Percentiles rank a stretch among this genome's conserved stretches.
Conservation (phyloP, 2,797 vertebrate genomes). For the Diglossa cyanea region DNA sequence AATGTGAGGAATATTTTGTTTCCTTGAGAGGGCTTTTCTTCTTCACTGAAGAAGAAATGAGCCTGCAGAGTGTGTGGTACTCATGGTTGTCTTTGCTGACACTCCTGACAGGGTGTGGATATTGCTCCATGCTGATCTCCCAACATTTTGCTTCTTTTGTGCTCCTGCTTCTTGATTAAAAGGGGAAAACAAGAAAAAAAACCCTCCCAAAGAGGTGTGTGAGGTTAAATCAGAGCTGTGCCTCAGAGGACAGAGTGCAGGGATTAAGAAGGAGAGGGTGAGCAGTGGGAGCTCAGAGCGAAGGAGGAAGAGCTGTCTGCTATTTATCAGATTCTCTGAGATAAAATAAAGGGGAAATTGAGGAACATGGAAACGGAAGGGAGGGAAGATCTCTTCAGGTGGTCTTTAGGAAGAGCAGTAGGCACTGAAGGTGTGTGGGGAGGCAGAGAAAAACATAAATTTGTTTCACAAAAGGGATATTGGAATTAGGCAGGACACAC, state of each 20-base stretch:
- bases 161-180: neutral
- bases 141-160: neutral
- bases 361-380: neutral
- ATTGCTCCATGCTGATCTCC: neutral
- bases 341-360: neutral
- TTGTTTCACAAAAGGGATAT: neutral
- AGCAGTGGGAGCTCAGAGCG: neutral
- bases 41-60: neutral
- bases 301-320: neutral
- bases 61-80: fast-evolving
- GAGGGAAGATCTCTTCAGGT: neutral
- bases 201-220: fast-evolving
- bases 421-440: neutral
- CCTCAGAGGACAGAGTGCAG: neutral
- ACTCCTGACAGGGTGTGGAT: neutral
- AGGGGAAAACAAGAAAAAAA: neutral
- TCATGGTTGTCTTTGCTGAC: neutral
- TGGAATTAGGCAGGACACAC: neutral
- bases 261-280: neutral
- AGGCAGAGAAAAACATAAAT: neutral
- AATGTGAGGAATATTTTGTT: neutral
- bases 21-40: neutral
- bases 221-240: neutral
- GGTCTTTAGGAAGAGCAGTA: neutral
- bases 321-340: neutral